These are phyloP conservation scores for Ormyrus rosae DNA, from an alignment of 2,888 invertebrate species.

Conservation along the genomic window DNA sequence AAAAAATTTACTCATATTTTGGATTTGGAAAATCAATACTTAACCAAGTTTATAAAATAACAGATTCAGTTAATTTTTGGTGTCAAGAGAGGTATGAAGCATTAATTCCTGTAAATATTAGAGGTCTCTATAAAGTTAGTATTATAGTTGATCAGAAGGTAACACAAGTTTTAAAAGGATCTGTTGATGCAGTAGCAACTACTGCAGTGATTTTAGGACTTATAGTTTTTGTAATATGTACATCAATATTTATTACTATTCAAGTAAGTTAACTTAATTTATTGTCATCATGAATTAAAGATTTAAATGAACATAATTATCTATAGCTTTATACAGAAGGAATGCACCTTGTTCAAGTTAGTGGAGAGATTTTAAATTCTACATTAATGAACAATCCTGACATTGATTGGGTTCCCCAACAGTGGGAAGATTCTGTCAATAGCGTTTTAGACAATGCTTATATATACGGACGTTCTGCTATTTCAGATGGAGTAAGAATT, in stretches of 20 bases:
- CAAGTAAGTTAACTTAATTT: constrained; percentile 80
- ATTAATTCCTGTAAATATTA: constrained; percentile 85
- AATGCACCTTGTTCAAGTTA: constrained; percentile 92
- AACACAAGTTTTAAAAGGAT: constrained; percentile 82
- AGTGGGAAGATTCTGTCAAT: constrained; percentile 90
- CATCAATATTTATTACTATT: constrained; percentile 88
- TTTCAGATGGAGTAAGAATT: constrained; percentile 86
- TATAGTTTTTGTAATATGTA: constrained; percentile 86
- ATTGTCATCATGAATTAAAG: not conserved
- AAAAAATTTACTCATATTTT: constrained; percentile 75
- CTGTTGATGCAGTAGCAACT: constrained; percentile 91
- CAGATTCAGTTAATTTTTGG: constrained; percentile 78
- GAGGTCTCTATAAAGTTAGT: constrained; percentile 85
- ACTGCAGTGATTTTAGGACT: constrained; percentile 91
- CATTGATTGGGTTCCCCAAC: constrained; percentile 85
- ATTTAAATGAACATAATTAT: not conserved
- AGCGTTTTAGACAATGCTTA: constrained; percentile 95
- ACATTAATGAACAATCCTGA: constrained; percentile 94
- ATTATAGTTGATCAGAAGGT: constrained; percentile 81
- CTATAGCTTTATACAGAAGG: constrained; percentile 94
- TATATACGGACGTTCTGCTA: constrained; percentile 92
- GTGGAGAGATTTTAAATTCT: constrained; percentile 91
- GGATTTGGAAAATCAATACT: constrained; percentile 75
- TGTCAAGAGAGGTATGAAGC: constrained; percentile 82
- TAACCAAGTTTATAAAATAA: constrained; percentile 72